Evolutionary conservation across 2,113 vertebrate species (phyloP).

Genomic region (Callocephalon fimbriatum): DNA sequence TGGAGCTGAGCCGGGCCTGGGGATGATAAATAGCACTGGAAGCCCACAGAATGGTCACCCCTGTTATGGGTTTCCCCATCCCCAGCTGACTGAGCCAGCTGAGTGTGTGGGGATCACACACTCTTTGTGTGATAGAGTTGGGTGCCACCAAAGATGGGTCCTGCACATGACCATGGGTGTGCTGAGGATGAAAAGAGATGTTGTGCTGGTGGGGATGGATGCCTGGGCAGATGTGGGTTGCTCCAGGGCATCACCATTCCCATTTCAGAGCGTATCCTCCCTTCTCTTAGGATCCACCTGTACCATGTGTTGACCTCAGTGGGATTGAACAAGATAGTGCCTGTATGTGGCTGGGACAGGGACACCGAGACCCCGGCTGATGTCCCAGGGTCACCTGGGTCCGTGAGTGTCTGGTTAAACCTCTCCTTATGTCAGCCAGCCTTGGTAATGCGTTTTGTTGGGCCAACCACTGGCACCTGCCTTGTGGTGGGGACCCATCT

Average conservation of each 20-base stretch:
- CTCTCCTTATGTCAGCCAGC: accelerated
- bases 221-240: background rate
- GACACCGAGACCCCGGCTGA: accelerated
- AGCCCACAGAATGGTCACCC: background rate
- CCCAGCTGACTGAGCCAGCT: accelerated
- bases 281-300: background rate
- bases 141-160: background rate
- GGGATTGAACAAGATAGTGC: background rate
- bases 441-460: accelerated
- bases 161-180: accelerated
- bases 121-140: background rate
- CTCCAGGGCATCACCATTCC: background rate
- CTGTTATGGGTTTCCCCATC: background rate
- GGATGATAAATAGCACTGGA: background rate
- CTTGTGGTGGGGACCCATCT: background rate
- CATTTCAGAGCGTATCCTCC: background rate
- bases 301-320: accelerated
- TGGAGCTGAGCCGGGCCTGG: accelerated
- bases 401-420: background rate
- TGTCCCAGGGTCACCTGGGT: background rate
- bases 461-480: background rate
- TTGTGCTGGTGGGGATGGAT: background rate
- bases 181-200: background rate
- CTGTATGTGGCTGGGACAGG: background rate
- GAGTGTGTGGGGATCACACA: too few species aligned